Base-by-base conservation (phyloP, 1,140 invertebrate species). In the Whitmania pigra region DNA sequence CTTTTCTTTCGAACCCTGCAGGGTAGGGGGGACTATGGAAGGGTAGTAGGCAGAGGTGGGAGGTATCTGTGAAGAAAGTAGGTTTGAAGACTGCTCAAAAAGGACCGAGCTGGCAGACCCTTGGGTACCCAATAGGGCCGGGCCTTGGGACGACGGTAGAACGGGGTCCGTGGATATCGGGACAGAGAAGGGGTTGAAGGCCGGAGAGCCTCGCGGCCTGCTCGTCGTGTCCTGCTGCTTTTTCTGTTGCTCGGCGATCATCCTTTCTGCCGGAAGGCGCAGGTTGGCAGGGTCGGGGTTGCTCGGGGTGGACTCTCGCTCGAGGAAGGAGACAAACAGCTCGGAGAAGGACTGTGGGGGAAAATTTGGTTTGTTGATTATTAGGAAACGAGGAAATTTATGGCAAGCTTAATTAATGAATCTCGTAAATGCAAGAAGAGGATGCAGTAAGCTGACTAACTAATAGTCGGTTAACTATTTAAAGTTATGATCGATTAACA, bases 291-390 rank as follows among this genome's bases (percentile, higher is more conserved):
- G 79, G 9, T 49, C 43, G 43, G 43, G 13, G 15, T 49, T 1
- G 73, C 87, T 86, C 0, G 89, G 90, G 75, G 87, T 87, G 0
- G 90, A 92, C 82, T 93, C 91, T 74, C 85, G 87, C 79, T 93
- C 90, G 75, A 96, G 82, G 82, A 95, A 96, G 78, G 88, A 87
- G 0, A 96, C 89, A 82, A 96, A 95, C 60, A 93, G 89, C 75
- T 90, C 88, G 0, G 92, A 89, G 67, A 96, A 83, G 0, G 87
- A 88, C 85, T 85, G 84, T 71, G 78, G 7, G 57, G 4, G 6
- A 31, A 49, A 49, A 1, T 49, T 49, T 13, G 13, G 15, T 15
- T 49, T 13, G 15, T 17, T 1, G 13, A 49, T 49, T 17, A 13
- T 15, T 15, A 49, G 5, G 43, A 49, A 49, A 49, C 43, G 13